phyloP scores from a whole-genome alignment of 2,888 invertebrate species.

The Synanthedon andrenaeformis region DNA sequence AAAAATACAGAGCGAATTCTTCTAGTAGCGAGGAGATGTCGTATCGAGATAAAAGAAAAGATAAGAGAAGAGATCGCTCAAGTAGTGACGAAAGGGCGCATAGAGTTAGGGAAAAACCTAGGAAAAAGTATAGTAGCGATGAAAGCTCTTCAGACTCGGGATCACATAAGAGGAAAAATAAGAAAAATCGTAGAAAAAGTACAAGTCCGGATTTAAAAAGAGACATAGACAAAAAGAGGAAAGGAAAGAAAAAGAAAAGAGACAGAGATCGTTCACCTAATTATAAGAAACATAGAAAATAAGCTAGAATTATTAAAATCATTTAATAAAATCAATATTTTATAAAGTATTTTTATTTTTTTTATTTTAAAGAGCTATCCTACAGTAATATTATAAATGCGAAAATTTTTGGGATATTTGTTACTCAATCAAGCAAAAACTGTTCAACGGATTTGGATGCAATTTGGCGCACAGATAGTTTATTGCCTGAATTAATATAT shows the following conservation, averaged over 20 bases:
- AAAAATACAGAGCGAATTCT: constrained; percentile 20
- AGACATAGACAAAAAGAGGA: constrained; percentile 70
- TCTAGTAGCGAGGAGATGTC: constrained; percentile 19
- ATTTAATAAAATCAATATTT: constrained; percentile 11
- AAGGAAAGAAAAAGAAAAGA: constrained; percentile 67
- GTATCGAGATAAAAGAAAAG: constrained; percentile 19
- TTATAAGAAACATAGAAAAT: constrained; percentile 60
- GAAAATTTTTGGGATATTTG: too few species aligned
- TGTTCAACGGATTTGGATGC: too few species aligned
- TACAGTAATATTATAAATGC: too few species aligned
- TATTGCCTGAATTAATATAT: too few species aligned
- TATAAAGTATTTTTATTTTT: constrained; percentile 1
- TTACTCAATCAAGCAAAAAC: too few species aligned
- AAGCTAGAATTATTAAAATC: constrained; percentile 15
- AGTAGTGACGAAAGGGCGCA: constrained; percentile 21
- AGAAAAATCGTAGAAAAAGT: constrained; percentile 39
- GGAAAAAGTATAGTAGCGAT: constrained; percentile 17
- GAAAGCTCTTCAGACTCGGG: constrained; percentile 25
- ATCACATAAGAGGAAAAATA: constrained; percentile 18
- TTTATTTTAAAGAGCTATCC: too few species aligned
- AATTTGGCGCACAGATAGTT: too few species aligned
- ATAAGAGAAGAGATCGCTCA: constrained; percentile 23
- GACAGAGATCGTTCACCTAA: constrained; percentile 65
- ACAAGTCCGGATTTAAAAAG: constrained; percentile 46
- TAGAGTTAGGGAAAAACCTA: constrained; percentile 15